Base-by-base conservation (phyloP, 2,797 vertebrate genomes). In the Leucoraja ocellata region DNA sequence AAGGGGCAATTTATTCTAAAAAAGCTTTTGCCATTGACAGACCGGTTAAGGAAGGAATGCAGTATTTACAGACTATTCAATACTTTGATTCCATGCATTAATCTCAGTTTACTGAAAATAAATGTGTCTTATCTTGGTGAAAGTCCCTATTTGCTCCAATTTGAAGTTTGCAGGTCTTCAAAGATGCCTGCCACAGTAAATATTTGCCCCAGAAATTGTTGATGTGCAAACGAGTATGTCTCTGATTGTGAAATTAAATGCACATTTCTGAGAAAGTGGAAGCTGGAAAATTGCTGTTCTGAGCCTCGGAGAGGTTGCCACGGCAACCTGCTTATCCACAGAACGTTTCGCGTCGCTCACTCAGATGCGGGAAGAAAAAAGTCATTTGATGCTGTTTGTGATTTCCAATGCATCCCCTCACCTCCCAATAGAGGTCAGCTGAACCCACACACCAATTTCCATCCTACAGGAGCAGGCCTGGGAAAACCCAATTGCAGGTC, bases 11-110 rank as follows among this genome's bases (percentile, higher is more conserved):
- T 23, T 76, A 46, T 76, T 54, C 76, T 71, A 25, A 54, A 54
- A 76, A 23, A 73, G 71, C 36, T 74, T n/a, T 92, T 25, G 39
- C 90, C 58, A 92, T 92, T 7, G 90, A 74, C 90, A 92, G 6
- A 74, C 36, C 25, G n/a, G 71, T 92, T 92, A 92, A 74, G 39
- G 90, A 92, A 0, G 39, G 90, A 76, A 76, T 92, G 71, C 25
- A 54, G 39, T n/a, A 76, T 76, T 92, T 92, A 92, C 71, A 76
- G 90, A n/a, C 39, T 76, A 58, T 92, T 92, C 71, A 73, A 76
- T 92, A 92, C 4, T 14, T 54, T 46, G 25, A 92, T 92, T 74
- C 76, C 32, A 74, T 58, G 73, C 90, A 76, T 76, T 92, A 92
- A 54, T 92, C 90, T 92, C 71, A 76, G 36, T 92, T 76, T 46